Conservation (phyloP, 2,113 vertebrate species). For the Burhinus bistriatus region DNA sequence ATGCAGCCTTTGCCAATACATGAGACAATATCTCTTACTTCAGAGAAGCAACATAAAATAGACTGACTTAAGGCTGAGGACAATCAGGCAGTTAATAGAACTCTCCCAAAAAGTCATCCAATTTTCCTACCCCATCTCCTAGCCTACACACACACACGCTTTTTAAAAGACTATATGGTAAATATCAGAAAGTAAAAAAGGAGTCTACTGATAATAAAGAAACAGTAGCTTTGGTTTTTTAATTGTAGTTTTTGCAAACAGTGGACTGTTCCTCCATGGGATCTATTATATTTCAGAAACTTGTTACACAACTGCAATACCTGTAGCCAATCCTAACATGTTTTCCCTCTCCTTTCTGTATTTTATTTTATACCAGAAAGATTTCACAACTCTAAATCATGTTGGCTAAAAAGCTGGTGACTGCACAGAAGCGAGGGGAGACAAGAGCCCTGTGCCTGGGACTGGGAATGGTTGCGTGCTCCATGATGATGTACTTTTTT, state of each 20-base stretch:
- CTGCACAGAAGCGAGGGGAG: conserved; percentile 78
- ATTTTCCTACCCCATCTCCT: not conserved
- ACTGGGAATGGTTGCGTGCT: conserved; percentile 72
- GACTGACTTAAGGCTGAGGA: not conserved
- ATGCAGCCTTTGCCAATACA: not conserved
- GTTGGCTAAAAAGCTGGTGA: conserved; percentile 79
- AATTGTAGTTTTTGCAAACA: not conserved
- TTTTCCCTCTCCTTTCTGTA: not conserved
- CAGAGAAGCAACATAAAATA: not conserved
- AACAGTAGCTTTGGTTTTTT: not conserved
- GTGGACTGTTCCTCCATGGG: fast-evolving
- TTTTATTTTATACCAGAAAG: conserved; percentile 17
- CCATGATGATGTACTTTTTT: conserved; percentile 77
- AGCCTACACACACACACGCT: fast-evolving
- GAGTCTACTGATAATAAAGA: not conserved
- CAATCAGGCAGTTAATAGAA: not conserved
- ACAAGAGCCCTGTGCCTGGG: conserved; percentile 77
- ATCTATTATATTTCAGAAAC: not conserved
- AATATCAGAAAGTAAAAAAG: not conserved
- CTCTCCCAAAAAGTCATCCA: not conserved
- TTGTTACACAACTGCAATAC: not conserved
- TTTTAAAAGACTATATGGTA: not conserved
- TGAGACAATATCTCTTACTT: not conserved
- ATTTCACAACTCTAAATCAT: not conserved
- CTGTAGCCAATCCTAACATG: not conserved